Base-by-base conservation (phyloP, 2,113 vertebrate species). In the Lophius piscatorius region DNA sequence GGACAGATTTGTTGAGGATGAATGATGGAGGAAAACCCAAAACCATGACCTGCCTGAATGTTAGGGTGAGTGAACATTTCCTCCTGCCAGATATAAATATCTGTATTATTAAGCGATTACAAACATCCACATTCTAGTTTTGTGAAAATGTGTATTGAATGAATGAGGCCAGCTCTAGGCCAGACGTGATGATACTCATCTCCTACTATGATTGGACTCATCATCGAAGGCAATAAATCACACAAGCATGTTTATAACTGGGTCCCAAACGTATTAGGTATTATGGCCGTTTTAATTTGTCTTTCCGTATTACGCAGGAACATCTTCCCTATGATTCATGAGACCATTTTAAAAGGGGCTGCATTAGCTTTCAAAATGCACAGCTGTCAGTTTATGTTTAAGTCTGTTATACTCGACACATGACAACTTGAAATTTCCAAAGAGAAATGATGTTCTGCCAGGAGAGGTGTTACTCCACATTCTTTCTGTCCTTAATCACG, bases 401-500 rank as follows among this genome's bases (percentile, higher is more conserved):
- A 41, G 10, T 45, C 39, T 29, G 12, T 78, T 61, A 46, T 47
- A 70, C 33, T 63, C 23, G 45, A 70, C 51, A 70, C 34, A 17
- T 14, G 56, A 64, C 67, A 61, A 61, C 33, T 33, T 75, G 70
- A 80, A 67, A 63, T 68, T 46, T 63, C 42, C 35, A n/a, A 5
- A 68, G 42, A 68, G 28, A 63, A 76, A 59, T 29, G 4, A 47
- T 76, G 73, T 67, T 49, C 62, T 62, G 54, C 66, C 63, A 77
- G 49, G 38, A 47, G 56, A 20, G 7, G 14, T 13, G 13, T 55
- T 52, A 81, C 63, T 64, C 0, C 10, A 49, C 51, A 51, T 56
- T 63, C 70, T 63, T 38, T 56, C 57, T 45, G 55, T 75, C 54
- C 60, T 68, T 82, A 86, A 82, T 82, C 67, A 24, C 68, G 49